Conservation (phyloP, 1,140 invertebrate species). For the Meloidogyne hapla region DNA sequence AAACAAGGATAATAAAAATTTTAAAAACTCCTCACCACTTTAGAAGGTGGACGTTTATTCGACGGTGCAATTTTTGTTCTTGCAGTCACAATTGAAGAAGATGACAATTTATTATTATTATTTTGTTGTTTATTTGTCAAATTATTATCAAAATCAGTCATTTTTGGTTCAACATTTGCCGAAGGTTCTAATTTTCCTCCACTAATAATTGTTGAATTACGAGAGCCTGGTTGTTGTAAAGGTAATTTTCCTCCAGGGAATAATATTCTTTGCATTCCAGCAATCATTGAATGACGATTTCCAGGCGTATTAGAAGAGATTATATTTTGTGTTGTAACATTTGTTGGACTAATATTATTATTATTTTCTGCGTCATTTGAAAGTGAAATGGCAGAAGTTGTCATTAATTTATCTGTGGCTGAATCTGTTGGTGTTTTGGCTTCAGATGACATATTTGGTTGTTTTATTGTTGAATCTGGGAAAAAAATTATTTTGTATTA, state of each 20-base stretch:
- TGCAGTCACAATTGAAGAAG: slow-evolving; percentile 7
- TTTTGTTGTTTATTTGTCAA: slow-evolving; percentile 8
- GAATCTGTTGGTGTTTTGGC: not conserved
- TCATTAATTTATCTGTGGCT: slow-evolving; percentile 2
- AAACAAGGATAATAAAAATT: not conserved
- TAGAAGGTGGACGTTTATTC: slow-evolving; percentile 49
- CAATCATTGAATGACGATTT: slow-evolving; percentile 49
- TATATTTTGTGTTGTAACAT: not conserved
- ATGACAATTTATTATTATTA: slow-evolving; percentile 9
- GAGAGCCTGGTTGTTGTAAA: slow-evolving; percentile 25
- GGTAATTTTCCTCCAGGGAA: slow-evolving; percentile 39
- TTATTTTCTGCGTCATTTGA: slow-evolving; percentile 8
- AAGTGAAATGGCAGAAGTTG: slow-evolving; percentile 8
- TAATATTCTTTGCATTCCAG: slow-evolving; percentile 41
- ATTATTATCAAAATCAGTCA: slow-evolving; percentile 12
- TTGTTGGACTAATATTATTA: not conserved
- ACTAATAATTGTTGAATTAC: slow-evolving; percentile 9
- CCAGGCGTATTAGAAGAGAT: slow-evolving; percentile 12
- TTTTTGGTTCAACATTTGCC: slow-evolving; percentile 23
- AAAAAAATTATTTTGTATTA: not conserved
- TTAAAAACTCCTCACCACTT: not conserved
- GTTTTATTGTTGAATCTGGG: not conserved
- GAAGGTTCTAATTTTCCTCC: not conserved
- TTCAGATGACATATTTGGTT: not conserved
- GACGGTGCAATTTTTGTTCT: slow-evolving; percentile 40